These are phyloP conservation scores for Ctenosaura bakeri DNA, from an alignment of 2,797 vertebrate species.

Conservation along the genomic window DNA sequence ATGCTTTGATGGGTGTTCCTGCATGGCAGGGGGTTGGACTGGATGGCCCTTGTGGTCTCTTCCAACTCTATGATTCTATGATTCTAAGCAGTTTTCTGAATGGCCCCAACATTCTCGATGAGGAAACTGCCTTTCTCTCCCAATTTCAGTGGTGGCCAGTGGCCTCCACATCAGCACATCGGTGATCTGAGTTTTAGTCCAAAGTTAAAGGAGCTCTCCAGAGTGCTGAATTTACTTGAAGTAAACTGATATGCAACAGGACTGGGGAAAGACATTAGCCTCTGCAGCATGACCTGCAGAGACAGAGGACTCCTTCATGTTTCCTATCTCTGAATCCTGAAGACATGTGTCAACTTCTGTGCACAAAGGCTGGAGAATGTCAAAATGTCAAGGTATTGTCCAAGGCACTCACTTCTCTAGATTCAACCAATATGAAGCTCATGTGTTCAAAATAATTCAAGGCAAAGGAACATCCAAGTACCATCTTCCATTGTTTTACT, in stretches of 20 bases:
- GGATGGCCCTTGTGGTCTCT: no score
- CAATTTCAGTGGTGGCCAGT: no score
- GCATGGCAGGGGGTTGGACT: no score
- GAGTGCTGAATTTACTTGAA: no score
- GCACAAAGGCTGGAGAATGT: constrained; percentile 9
- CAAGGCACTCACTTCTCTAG: neutral
- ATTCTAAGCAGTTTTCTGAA: no score
- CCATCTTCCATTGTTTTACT: neutral
- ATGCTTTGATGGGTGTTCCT: no score
- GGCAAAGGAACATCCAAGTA: neutral
- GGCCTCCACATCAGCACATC: no score
- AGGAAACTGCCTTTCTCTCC: no score
- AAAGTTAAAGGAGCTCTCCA: no score
- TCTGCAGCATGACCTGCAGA: constrained; percentile 36
- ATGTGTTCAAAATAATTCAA: neutral
- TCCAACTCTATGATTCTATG: no score
- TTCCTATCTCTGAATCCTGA: constrained; percentile 60
- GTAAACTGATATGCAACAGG: constrained; percentile 56
- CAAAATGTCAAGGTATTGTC: neutral
- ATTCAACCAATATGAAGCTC: neutral
- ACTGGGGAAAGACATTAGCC: constrained; percentile 34
- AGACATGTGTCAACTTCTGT: neutral
- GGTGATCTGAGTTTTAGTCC: no score
- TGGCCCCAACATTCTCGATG: no score
- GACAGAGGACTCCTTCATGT: neutral